A percentile compares a stretch with the other conserved stretches of the same genome.
Conservation (phyloP, 2,888 invertebrate genomes). For the Scaptodrosophila latifasciaeformis region DNA sequence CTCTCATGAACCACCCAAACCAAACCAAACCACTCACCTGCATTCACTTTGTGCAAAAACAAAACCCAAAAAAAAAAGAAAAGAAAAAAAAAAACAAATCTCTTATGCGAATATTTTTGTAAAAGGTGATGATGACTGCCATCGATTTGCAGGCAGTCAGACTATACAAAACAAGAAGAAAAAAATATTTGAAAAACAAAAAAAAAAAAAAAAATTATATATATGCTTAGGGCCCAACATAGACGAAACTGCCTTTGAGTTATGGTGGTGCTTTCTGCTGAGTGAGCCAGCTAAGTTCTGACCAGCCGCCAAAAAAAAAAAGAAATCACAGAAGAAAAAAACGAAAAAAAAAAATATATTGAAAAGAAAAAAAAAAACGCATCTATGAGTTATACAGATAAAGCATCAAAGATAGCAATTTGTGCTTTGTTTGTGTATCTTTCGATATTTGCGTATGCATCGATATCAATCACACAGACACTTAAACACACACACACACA, state of each 20-base stretch:
- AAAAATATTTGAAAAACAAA: not conserved
- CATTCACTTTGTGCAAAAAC: too few relatives aligned
- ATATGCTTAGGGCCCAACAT: constrained; percentile 61
- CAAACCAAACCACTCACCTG: too few relatives aligned
- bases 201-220: constrained; percentile 6
- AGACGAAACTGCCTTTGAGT: constrained; percentile 70
- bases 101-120: too few relatives aligned
- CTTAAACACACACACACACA: constrained; percentile 7
- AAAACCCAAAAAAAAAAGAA: not conserved
- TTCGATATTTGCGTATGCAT: constrained; percentile 62
- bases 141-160: too few relatives aligned
- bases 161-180: not conserved
- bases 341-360: too few relatives aligned
- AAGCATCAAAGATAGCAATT: constrained; percentile 44
- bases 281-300: constrained; percentile 57
- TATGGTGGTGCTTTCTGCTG: constrained; percentile 74
- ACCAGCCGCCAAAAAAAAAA: constrained; percentile 39
- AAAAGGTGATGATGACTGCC: too few relatives aligned
- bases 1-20: too few relatives aligned
- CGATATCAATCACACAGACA: constrained; percentile 29
- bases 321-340: too few relatives aligned
- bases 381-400: constrained; percentile 62
- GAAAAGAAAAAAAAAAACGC: constrained; percentile 27
- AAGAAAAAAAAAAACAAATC: not conserved
- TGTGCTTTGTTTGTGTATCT: constrained; percentile 65